These are phyloP conservation scores for Pygathrix nemaeus DNA, from an alignment of 2,113 vertebrate genomes.

Conservation along the genomic window DNA sequence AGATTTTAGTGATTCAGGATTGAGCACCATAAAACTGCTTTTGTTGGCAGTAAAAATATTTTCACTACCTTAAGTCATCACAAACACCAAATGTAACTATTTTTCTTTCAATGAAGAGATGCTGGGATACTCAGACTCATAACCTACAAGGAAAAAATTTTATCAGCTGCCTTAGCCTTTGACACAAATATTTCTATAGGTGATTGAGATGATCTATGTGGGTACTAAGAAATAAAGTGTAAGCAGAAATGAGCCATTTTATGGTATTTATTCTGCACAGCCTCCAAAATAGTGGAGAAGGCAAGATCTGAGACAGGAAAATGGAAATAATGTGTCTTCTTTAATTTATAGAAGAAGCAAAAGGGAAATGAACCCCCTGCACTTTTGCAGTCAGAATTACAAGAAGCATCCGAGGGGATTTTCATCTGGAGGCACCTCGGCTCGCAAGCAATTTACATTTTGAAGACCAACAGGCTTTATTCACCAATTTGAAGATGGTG, in stretches of 20 bases:
- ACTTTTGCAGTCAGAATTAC: slow-evolving; percentile 48
- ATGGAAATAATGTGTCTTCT: slow-evolving; percentile 55
- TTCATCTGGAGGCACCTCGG: background rate
- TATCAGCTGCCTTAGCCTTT: slow-evolving; percentile 74
- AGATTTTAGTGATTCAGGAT: slow-evolving; percentile 69
- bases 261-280: slow-evolving; percentile 71
- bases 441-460: slow-evolving; percentile 63
- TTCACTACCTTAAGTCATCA: slow-evolving; percentile 64
- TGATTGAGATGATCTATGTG: slow-evolving; percentile 70
- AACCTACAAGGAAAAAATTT: slow-evolving; percentile 63
- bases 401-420: background rate
- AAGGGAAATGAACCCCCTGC: background rate
- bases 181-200: slow-evolving; percentile 73
- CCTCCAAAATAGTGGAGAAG: slow-evolving; percentile 47
- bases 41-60: slow-evolving; percentile 76
- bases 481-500: slow-evolving; percentile 38
- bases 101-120: slow-evolving; percentile 71
- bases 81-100: slow-evolving; percentile 66
- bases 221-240: slow-evolving; percentile 66
- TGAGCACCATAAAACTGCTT: slow-evolving; percentile 68
- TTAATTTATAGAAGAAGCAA: slow-evolving; percentile 56
- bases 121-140: slow-evolving; percentile 53
- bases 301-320: slow-evolving; percentile 53
- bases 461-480: slow-evolving; percentile 52
- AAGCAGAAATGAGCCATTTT: slow-evolving; percentile 71